Percentiles rank a stretch among this genome's conserved stretches.
Evolutionary conservation across 1,140 invertebrate species (phyloP).

Genomic region (Pristionchus pacificus): DNA sequence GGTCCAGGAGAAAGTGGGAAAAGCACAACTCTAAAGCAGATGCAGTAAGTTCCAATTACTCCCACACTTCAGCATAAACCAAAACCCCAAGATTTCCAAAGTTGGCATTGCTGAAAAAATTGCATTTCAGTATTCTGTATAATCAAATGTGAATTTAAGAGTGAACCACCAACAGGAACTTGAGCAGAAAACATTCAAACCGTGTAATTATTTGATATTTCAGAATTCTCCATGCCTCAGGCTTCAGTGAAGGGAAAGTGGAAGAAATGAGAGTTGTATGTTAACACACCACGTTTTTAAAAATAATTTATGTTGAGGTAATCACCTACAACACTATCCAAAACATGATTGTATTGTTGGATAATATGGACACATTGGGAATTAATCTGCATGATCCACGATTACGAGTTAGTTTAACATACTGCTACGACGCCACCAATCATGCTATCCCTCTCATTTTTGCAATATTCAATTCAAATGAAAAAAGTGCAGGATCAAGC

Average conservation of each 20-base stretch:
- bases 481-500: neutral
- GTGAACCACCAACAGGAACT: too few species aligned
- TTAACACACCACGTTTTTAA: too few species aligned
- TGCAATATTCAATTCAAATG: neutral
- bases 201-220: neutral
- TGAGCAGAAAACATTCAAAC: too few species aligned
- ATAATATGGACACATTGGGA: constrained; percentile 19
- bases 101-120: neutral
- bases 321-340: constrained; percentile 28
- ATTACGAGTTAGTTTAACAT: constrained; percentile 26
- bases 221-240: constrained; percentile 21
- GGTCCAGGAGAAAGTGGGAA: constrained; percentile 89
- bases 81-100: neutral
- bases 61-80: neutral
- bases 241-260: constrained; percentile 30
- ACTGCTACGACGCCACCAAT: too few species aligned
- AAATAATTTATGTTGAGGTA: too few species aligned
- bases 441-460: neutral
- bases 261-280: constrained; percentile 23
- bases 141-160: too few species aligned
- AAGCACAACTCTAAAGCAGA: constrained; percentile 96
- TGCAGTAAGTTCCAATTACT: constrained; percentile 68
- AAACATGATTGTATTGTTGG: constrained; percentile 22
- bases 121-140: neutral
- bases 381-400: constrained; percentile 24